Percentiles rank a stretch among this genome's conserved stretches.
Conservation (phyloP, 30 jellyfish, hydroid and myxozoan species). For the Aurelia aurita complex sp. Pacific region DNA sequence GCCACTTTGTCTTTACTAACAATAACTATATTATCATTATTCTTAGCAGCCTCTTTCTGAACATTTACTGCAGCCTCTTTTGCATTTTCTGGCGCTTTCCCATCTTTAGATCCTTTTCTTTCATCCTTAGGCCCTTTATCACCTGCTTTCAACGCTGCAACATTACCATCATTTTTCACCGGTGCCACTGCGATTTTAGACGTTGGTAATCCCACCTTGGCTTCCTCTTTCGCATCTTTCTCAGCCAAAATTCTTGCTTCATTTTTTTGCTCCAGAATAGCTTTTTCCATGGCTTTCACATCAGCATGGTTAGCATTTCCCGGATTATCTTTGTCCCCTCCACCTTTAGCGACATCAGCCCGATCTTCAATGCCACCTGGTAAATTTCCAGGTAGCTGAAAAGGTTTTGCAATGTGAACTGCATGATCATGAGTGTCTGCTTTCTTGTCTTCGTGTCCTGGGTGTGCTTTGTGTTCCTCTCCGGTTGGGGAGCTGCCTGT, state of each 20-base stretch:
- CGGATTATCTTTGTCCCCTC: neutral
- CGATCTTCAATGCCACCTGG: neutral
- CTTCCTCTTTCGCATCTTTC: neutral
- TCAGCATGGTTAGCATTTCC: neutral
- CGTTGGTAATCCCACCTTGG: neutral
- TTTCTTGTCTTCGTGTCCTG: constrained; percentile 33
- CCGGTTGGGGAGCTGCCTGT: constrained; percentile 40
- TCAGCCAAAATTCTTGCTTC: neutral
- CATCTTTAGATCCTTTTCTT: neutral
- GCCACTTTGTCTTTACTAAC: neutral
- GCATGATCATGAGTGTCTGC: neutral
- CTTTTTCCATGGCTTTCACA: neutral
- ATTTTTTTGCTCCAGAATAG: neutral
- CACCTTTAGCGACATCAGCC: constrained; percentile 2
- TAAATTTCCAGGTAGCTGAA: constrained; percentile 35
- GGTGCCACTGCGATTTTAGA: neutral
- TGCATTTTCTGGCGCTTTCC: neutral
- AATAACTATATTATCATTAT: neutral
- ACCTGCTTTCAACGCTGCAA: neutral
- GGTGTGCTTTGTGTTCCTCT: constrained; percentile 52
- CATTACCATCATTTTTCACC: neutral
- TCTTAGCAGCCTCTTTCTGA: constrained; percentile 5
- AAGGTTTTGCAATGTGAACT: constrained; percentile 12
- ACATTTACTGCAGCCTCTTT: constrained; percentile 3
- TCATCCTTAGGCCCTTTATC: neutral